A percentile compares a stretch with the other conserved stretches of the same genome.
These are phyloP conservation scores for Drosophila planitibia DNA, from an alignment of 2,888 invertebrate genomes.

Conservation along the genomic window DNA sequence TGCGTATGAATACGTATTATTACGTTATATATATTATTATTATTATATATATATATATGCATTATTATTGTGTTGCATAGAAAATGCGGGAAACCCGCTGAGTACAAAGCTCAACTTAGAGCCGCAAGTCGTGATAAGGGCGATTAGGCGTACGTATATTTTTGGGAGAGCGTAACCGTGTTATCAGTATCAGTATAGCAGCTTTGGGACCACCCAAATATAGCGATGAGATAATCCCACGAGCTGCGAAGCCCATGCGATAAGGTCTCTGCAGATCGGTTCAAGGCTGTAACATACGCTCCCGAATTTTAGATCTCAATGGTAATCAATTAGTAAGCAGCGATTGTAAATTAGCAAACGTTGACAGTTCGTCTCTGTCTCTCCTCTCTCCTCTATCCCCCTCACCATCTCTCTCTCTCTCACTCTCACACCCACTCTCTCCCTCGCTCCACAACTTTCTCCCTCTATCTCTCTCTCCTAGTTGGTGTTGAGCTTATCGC, in stretches of 20 bases:
- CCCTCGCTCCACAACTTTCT: not conserved
- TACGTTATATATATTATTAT: not conserved
- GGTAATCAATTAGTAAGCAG: conserved; percentile 69
- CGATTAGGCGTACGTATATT: conserved; percentile 7
- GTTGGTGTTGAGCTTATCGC: conserved; percentile 33
- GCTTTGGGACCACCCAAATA: conserved; percentile 32
- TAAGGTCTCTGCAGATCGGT: conserved; percentile 3
- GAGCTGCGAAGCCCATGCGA: not conserved
- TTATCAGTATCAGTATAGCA: not conserved
- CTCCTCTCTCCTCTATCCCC: not conserved
- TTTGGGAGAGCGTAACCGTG: conserved; percentile 3
- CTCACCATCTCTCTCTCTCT: not conserved
- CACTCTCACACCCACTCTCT: not conserved
- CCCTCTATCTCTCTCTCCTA: not conserved
- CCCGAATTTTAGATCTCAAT: conserved; percentile 2
- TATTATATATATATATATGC: not conserved
- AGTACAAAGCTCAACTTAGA: conserved; percentile 34
- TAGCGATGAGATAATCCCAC: conserved; percentile 19
- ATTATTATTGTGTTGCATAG: not conserved
- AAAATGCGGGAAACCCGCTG: conserved; percentile 39
- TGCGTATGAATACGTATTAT: not conserved
- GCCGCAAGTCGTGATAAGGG: conserved; percentile 12
- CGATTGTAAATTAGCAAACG: conserved; percentile 67
- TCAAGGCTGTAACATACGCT: not conserved
- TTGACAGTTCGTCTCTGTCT: conserved; percentile 37